Conservation (phyloP, 2,113 vertebrate species). For the Formicarius rufipectus region DNA sequence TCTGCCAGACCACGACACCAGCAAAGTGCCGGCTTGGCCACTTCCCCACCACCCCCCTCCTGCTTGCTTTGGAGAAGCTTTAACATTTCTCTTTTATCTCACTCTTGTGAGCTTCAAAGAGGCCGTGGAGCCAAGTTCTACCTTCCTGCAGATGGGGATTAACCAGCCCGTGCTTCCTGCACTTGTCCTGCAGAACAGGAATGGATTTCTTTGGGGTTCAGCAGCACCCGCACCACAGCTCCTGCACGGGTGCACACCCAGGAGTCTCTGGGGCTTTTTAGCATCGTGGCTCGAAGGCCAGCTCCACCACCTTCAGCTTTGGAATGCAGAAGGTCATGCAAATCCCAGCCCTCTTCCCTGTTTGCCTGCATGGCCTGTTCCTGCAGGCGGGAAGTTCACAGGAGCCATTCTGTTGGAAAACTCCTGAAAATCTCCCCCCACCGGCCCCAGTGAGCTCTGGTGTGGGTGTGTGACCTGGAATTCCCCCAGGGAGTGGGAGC, state of each 20-base stretch:
- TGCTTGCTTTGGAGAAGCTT: not conserved
- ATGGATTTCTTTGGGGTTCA: not conserved
- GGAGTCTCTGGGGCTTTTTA: not conserved
- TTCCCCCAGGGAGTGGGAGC: not conserved
- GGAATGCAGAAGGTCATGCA: not conserved
- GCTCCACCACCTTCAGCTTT: not conserved
- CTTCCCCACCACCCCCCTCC: not conserved
- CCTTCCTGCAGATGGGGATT: conserved; percentile 4
- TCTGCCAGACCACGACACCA: accelerated
- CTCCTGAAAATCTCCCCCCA: not conserved
- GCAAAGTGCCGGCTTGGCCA: not conserved
- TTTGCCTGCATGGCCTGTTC: not conserved
- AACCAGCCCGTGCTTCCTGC: not conserved
- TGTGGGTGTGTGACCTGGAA: not conserved
- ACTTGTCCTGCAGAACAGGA: not conserved
- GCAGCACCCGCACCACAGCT: not conserved
- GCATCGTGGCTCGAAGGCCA: not conserved
- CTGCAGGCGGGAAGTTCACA: not conserved
- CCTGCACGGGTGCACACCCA: not conserved
- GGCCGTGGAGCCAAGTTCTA: not conserved
- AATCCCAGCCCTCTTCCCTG: not conserved
- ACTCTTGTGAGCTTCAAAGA: not conserved
- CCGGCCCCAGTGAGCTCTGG: not conserved
- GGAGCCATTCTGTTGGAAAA: not conserved
- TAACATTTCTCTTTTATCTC: conserved; percentile 32